Base-by-base conservation (phyloP, 2,888 invertebrate genomes). In the Teleogryllus oceanicus region DNA sequence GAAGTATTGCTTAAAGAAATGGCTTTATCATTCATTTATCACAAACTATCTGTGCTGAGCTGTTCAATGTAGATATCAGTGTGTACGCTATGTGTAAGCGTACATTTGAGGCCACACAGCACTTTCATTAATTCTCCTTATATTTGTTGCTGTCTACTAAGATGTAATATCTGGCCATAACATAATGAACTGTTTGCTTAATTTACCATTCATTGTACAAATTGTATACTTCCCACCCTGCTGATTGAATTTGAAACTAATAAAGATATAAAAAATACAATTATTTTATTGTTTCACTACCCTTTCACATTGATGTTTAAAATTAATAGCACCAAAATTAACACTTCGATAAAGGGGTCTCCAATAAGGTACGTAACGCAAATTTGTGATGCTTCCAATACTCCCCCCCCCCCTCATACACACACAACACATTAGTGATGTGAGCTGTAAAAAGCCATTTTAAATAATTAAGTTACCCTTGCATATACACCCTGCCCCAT, bases 21-120 rank as follows among this genome's bases (percentile, higher is more conserved):
- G 62, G 62, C 62, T 62, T 62, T 62, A 62, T 62, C n/a, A 62
- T 62, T 62, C 62, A 62, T 62, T 62, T 62, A 62, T 62, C 62
- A 62, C 62, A 62, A 62, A 62, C 62, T 62, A 62, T 62, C 62
- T 62, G 62, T 62, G 62, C 62, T 62, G 62, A 62, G 62, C 62
- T 62, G 62, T 62, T 62, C 62, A 62, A 62, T 62, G 62, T 62
- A 62, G 62, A 62, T 62, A 62, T 62, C 62, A 62, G 62, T 62
- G 62, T 13, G 62, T 62, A 62, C 62, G 62, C 62, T 18, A 62
- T 62, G n/a, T 62, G 62, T 62, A 62, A 62, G 62, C 62, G 62
- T 62, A 62, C 62, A 62, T 62, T 62, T 62, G 62, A 62, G 62
- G 62, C 62, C 62, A 62, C 62, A 13, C 62, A 62, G 62, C 62